Conservation (phyloP, 2,113 vertebrate genomes). For the Vireo altiloquus region DNA sequence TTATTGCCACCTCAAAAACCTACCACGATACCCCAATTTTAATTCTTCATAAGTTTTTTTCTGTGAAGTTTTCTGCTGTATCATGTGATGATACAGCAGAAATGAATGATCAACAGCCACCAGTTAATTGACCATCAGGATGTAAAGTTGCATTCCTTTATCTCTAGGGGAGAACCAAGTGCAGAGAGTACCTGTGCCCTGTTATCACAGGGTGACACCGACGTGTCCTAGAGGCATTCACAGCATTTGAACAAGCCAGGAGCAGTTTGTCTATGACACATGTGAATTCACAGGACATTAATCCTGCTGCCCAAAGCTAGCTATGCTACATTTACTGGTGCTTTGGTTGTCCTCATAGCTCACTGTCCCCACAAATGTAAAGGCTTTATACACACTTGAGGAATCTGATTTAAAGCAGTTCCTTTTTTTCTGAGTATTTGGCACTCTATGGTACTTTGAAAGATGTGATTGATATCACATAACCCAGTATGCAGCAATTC, state of each 20-base stretch:
- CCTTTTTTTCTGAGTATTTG: background rate
- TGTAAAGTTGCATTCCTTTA: background rate
- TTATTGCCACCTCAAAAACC: background rate
- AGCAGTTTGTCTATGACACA: background rate
- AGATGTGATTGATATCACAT: rapidly evolving
- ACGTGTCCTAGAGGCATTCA: background rate
- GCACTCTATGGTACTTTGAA: background rate
- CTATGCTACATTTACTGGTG: background rate
- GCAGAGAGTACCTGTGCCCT: background rate
- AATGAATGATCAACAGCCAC: background rate
- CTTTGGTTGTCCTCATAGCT: background rate
- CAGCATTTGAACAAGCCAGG: background rate
- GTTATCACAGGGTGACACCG: background rate
- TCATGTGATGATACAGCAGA: too few relatives aligned
- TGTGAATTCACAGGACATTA: background rate
- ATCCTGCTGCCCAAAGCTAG: background rate
- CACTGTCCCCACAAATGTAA: background rate
- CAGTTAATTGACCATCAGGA: background rate
- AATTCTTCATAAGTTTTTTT: background rate
- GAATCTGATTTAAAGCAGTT: background rate
- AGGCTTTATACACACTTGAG: background rate
- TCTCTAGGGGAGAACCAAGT: background rate
- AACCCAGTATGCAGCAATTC: background rate
- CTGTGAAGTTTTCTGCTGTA: background rate
- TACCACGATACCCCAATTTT: background rate